Base-by-base conservation (phyloP, 1,140 invertebrate genomes). In the Heliconius congener region DNA sequence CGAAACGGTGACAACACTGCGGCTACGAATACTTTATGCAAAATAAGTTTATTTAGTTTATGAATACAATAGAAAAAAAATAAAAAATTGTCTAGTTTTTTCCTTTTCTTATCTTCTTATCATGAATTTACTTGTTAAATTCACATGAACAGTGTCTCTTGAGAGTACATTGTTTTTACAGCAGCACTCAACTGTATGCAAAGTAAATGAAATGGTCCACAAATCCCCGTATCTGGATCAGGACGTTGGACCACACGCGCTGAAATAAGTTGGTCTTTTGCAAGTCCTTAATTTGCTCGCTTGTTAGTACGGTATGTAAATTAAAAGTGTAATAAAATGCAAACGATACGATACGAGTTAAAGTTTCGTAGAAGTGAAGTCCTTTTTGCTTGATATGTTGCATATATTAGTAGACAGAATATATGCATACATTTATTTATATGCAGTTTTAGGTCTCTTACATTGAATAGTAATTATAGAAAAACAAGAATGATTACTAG, bases 171-270 rank as follows among this genome's bases (percentile, higher is more conserved):
- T 30, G 60, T 66, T 66, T 66, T 66, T 27, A 66, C 60, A 66
- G 5, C 60, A 66, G 60, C 13, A 66, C 27, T 66, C 23, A 30
- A 66, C 60, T 66, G 27, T 30, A 66, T 66, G 60, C 60, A 66
- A 66, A 13, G 60, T 66, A 66, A 66, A 66, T 66, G 60, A 50
- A 73, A 30, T 73, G 72, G n/a, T 46, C 72, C 23, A 66, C 60
- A 30, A 66, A 66, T 30, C 23, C 27, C 11, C 9, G 60, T 66
- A 76, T 83, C 73, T 81, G 55, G 57, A 66, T 81, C 72, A 75
- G 74, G 79, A 81, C 34, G 79, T 42, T 71, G 57, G 82, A 80
- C 82, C 82, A 83, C 82, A 83, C 79, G 77, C 72, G 70, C 39
- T 73, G 74, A 50, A 80, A 81, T 82, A 19, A 74, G 27, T 60